phyloP scores from a whole-genome alignment of 2,888 invertebrate species.

The Lasioglossum leucozonium region DNA sequence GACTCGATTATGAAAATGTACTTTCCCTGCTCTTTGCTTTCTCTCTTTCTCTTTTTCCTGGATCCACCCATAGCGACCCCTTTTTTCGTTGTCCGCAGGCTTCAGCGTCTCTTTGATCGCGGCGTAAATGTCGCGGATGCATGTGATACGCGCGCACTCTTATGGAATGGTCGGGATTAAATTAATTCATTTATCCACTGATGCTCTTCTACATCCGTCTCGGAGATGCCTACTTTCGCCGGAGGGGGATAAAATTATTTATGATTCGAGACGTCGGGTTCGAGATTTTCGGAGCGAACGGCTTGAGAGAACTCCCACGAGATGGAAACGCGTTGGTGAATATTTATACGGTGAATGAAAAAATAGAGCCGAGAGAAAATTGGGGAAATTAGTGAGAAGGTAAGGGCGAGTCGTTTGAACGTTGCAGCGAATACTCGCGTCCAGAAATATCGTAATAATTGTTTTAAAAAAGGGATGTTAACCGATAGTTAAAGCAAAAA shows the following conservation, averaged over 20 bases:
- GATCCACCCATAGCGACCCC: slow-evolving; percentile 8
- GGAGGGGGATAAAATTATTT: neutral
- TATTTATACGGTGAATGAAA: neutral
- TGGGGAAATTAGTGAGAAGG: neutral
- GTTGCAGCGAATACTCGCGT: neutral
- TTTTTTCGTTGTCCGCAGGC: slow-evolving; percentile 32
- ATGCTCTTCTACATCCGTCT: neutral
- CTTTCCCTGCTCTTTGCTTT: slow-evolving; percentile 45
- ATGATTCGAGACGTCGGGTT: neutral
- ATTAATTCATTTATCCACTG: slow-evolving; percentile 38
- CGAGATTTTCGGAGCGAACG: neutral
- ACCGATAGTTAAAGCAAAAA: neutral
- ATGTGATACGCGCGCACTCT: slow-evolving; percentile 5
- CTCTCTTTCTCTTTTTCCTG: slow-evolving; percentile 17
- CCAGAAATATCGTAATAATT: neutral
- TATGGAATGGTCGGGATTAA: slow-evolving; percentile 34
- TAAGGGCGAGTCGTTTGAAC: neutral
- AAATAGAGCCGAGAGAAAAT: neutral
- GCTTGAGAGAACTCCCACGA: neutral
- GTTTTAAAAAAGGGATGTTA: neutral
- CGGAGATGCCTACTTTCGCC: neutral
- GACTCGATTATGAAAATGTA: slow-evolving; percentile 73
- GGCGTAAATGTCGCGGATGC: slow-evolving; percentile 54
- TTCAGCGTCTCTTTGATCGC: slow-evolving; percentile 64
- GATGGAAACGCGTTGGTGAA: neutral